Evolutionary conservation across 1,140 invertebrate species (phyloP), one percentile per base, ranked within the genome.

Genomic region (Platyscapa corneri): DNA sequence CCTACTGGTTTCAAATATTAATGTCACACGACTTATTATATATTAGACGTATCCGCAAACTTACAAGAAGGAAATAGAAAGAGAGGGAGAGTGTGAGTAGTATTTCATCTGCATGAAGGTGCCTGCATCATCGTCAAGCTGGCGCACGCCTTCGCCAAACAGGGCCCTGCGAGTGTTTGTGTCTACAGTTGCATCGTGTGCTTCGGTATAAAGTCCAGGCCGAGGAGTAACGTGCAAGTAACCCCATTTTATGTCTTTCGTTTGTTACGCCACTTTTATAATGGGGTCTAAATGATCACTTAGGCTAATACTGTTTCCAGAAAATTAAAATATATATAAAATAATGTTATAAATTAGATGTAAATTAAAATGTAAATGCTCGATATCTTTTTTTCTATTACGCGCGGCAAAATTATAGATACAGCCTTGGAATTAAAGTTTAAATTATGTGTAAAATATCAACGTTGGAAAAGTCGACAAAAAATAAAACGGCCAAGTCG

Each of bases 11-110:
- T 93, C 92, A 93, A 93, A 93, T 93, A 93, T 93, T 93, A 93
- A 93, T 93, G 92, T 93, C 93, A 93, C 91, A 92, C 93, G 93
- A 93, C 93, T 93, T 93, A 93, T 93, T 93, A 93, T 93, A 92
- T 92, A 90, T 89, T 87, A 92, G 90, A 90, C 89, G 53, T 92
- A 90, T 91, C 90, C 90, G 89, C 90, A 89, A 32, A 86, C 75
- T 87, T 87, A 86, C 81, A 82, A 87, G 85, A 86, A 88, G 80
- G 86, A 86, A 82, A 85, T 85, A 77, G 86, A 86, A 27, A 23
- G 34, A 60, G 64, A 67, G 67, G 39, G 23, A 3, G 56, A 74
- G 49, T 42, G 75, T 37, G 53, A 56, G 78, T 42, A 32, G 53
- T 80, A 72, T 80, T 70, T 77, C 74, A 64, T 78, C 74, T 49